Base-by-base conservation (phyloP, 1,140 invertebrate genomes). In the Maniola jurtina region DNA sequence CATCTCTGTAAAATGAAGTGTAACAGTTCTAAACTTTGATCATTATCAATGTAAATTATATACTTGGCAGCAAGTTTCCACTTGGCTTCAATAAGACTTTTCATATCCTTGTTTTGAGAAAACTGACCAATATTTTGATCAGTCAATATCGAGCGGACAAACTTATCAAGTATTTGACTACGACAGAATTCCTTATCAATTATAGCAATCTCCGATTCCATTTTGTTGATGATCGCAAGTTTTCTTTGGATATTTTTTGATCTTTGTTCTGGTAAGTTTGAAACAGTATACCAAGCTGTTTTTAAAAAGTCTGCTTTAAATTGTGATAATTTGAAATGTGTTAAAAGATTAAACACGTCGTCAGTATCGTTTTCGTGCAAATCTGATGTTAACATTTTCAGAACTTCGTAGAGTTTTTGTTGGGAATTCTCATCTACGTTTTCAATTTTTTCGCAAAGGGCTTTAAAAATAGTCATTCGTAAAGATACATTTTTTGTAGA, bases 401-500 rank as follows among this genome's bases (percentile, higher is more conserved):
- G 68, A 25, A 68, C 58, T 57, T 81, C 75, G 65, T 73, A 77
- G 7, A 84, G 52, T 35, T 71, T 59, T 33, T 48, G 33, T 59
- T 77, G 71, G 14, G 35, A 52, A 8, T 57, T 16, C 25, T 71
- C 38, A 14, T 71, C 66, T 33, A 58, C 60, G 35, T 50, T 54
- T 5, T 25, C 25, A 14, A 79, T 76, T 67, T 80, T 82, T 10
- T 79, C 58, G 54, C 75, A 70, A 6, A 86, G 54, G 50, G 65
- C 63, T 55, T 70, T 77, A 59, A 81, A 87, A 48, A 87, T 67
- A 15, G 81, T 64, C 9, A 58, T 57, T 52, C 84, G 72, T 13
- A 87, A 38, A 8, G 83, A 85, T 7, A 83, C 66, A 75, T 86
- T 87, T 65, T 81, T 81, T 0, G 78, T 78, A 34, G 70, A 81